These are phyloP conservation scores for Peromyscus nudipes DNA, from an alignment of 2,797 vertebrate genomes.

Conservation along the genomic window DNA sequence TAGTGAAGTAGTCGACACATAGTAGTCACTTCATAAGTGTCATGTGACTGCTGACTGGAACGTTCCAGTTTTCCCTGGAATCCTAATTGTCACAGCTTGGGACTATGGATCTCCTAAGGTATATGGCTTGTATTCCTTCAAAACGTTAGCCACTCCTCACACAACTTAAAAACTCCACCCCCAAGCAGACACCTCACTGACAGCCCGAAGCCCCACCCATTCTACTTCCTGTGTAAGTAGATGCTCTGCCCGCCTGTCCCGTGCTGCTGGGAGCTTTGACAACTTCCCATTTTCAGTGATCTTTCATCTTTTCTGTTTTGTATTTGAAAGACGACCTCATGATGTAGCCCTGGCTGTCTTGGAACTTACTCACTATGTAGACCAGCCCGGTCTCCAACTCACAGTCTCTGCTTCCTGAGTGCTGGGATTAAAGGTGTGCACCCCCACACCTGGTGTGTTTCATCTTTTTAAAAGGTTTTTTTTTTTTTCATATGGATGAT, in stretches of 20 bases:
- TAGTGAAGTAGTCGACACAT: background rate
- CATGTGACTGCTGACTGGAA: background rate
- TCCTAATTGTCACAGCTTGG: background rate
- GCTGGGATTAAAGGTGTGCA: background rate
- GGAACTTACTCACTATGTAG: background rate
- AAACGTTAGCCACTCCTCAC: background rate
- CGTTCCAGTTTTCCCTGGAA: background rate
- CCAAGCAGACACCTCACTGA: background rate
- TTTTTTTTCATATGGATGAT: background rate
- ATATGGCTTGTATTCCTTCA: fast-evolving
- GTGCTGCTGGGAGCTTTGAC: background rate
- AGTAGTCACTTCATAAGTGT: background rate
- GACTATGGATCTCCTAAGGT: background rate
- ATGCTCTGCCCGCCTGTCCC: background rate
- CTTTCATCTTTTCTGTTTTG: background rate
- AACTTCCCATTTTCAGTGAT: background rate
- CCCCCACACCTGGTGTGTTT: background rate
- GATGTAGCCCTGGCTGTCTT: background rate
- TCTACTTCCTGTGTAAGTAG: background rate
- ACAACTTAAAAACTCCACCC: background rate
- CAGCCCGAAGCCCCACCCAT: background rate
- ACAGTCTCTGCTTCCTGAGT: background rate
- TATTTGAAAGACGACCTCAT: background rate
- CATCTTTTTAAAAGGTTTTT: background rate
- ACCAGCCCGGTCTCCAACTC: background rate